Conservation (phyloP, 2,888 invertebrate genomes). For the Acrobasis suavella region DNA sequence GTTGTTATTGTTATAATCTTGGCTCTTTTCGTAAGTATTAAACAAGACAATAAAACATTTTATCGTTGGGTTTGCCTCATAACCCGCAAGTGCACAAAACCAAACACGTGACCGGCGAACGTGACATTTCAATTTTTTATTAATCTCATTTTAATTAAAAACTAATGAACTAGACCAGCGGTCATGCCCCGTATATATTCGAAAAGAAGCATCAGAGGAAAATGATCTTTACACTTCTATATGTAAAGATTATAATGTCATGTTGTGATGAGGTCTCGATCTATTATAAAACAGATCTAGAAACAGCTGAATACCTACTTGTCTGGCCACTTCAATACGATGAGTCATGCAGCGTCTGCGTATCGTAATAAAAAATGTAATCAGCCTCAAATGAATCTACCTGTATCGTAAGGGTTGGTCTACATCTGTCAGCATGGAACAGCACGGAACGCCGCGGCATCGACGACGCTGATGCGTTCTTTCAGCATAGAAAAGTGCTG, state of each 20-base stretch:
- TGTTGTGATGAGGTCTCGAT: background rate
- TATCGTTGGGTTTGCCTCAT: too few species aligned
- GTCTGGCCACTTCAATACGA: background rate
- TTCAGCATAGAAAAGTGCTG: too few species aligned
- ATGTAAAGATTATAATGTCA: background rate
- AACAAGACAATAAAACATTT: too few species aligned
- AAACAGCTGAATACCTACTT: background rate
- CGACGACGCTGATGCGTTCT: too few species aligned
- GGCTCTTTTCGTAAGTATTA: too few species aligned
- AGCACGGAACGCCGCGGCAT: too few species aligned
- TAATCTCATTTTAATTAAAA: background rate
- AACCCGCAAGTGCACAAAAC: too few species aligned
- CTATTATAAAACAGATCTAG: background rate
- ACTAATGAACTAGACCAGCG: background rate
- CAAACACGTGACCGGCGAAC: background rate
- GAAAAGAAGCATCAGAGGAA: background rate
- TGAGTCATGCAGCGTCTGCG: background rate
- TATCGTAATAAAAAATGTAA: background rate
- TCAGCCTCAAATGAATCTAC: background rate
- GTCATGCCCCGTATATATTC: background rate
- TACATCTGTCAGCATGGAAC: too few species aligned
- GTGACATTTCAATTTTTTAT: background rate
- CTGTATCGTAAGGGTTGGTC: too few species aligned
- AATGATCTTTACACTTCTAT: background rate
- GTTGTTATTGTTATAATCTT: too few species aligned